Evolutionary conservation across 2,113 vertebrate species (phyloP).

Genomic region (Tragelaphus imberbis): DNA sequence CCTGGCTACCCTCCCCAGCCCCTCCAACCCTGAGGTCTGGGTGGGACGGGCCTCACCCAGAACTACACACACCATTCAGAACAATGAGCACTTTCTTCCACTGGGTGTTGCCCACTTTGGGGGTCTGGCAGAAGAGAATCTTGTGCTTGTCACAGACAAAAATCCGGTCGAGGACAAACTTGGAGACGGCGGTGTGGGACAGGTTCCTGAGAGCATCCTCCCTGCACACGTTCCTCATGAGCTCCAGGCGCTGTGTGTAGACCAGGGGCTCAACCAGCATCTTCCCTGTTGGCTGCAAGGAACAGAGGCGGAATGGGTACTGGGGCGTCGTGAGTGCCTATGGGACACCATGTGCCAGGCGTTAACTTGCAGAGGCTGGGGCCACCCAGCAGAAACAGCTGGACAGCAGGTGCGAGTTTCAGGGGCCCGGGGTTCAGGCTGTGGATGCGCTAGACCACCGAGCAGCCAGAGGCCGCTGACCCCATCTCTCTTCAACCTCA

Average conservation of each 20-base stretch:
- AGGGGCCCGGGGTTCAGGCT: no score
- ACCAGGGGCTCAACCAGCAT: constrained; percentile 80
- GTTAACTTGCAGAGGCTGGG: rapidly evolving
- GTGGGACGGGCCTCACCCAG: rapidly evolving
- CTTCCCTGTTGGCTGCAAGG: constrained; percentile 79
- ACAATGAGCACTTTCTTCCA: constrained; percentile 99
- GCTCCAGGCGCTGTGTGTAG: constrained; percentile 82
- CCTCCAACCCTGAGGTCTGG: neutral
- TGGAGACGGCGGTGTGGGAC: constrained; percentile 89
- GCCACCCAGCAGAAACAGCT: neutral
- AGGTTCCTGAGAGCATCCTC: constrained; percentile 88
- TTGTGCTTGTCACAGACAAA: constrained; percentile 98
- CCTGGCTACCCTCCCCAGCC: neutral
- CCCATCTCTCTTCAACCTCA: neutral
- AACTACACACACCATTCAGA: constrained; percentile 87
- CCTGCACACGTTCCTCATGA: constrained; percentile 86
- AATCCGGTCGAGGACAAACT: constrained; percentile 96
- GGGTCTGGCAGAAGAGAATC: constrained; percentile 98
- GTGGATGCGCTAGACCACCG: neutral
- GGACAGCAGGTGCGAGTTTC: rapidly evolving
- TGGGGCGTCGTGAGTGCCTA: neutral
- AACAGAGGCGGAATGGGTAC: neutral
- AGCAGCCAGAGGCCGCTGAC: neutral
- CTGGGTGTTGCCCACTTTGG: constrained; percentile 99
- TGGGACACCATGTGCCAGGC: rapidly evolving